A percentile compares a stretch with the other conserved stretches of the same genome.
phyloP scores from a whole-genome alignment of 2,797 vertebrate species.

The Sus cebifrons region DNA sequence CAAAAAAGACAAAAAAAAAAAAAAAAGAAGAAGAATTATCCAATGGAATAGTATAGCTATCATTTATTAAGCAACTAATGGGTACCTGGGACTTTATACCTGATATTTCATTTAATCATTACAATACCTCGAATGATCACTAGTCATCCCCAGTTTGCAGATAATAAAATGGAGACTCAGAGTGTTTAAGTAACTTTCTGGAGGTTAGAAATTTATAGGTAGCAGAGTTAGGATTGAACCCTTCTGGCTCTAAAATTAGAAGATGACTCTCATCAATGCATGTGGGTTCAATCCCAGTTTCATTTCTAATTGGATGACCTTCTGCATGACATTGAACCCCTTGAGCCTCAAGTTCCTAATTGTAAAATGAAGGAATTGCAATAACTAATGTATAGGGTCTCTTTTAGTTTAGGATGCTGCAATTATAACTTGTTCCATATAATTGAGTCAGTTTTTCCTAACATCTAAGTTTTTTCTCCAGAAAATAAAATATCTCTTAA shows the following conservation, averaged over 20 bases:
- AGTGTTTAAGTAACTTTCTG: constrained; percentile 1
- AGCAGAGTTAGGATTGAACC: neutral
- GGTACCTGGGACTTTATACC: neutral
- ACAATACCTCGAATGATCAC: neutral
- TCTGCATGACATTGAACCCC: neutral
- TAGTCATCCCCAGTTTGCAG: constrained; percentile 25
- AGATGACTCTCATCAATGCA: neutral
- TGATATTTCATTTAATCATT: constrained; percentile 60
- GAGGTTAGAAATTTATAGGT: constrained; percentile 1
- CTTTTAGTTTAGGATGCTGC: constrained; percentile 10
- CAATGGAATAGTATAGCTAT: neutral
- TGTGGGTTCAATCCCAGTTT: neutral
- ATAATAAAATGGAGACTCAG: neutral
- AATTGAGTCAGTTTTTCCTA: constrained; percentile 10
- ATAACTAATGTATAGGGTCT: constrained; percentile 32
- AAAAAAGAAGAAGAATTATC: neutral
- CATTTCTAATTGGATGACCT: constrained; percentile 29
- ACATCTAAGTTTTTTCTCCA: constrained; percentile 4
- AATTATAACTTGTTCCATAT: constrained; percentile 39
- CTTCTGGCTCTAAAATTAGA: constrained; percentile 19
- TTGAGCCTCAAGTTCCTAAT: neutral
- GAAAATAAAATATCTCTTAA: constrained; percentile 49
- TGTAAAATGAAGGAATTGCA: constrained; percentile 23
- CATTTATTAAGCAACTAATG: constrained; percentile 41
- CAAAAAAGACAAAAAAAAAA: too few species aligned